phyloP scores from a whole-genome alignment of 2,888 invertebrate species.

The Mythimna loreyi region DNA sequence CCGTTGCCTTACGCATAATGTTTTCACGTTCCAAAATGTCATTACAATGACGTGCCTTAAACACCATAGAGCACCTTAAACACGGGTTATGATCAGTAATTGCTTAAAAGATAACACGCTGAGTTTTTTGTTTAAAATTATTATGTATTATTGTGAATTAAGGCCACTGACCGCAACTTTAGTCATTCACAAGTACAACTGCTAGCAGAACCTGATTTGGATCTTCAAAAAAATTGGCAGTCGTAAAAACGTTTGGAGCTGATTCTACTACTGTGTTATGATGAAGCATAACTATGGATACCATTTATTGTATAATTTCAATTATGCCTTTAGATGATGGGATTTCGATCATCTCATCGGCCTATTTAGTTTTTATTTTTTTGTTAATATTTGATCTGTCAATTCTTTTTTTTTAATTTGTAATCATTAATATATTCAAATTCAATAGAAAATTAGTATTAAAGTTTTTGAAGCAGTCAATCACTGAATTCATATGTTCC shows the following conservation, averaged over 20 bases:
- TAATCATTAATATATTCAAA: no score
- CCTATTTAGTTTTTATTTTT: neutral
- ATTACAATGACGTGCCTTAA: slow-evolving; percentile 71
- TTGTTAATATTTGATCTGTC: neutral
- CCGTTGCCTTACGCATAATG: slow-evolving; percentile 70
- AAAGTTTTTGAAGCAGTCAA: neutral
- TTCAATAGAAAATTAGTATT: fast-evolving
- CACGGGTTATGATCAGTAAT: slow-evolving; percentile 48
- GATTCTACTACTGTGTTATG: slow-evolving; percentile 25
- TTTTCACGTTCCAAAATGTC: slow-evolving; percentile 68
- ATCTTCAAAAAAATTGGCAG: slow-evolving; percentile 29
- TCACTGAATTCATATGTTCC: neutral
- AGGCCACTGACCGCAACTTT: slow-evolving; percentile 55
- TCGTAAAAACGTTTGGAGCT: slow-evolving; percentile 19
- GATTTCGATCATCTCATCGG: neutral
- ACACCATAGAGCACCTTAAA: slow-evolving; percentile 45
- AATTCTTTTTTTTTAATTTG: no score
- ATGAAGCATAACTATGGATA: slow-evolving; percentile 2
- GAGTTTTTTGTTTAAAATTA: slow-evolving; percentile 39
- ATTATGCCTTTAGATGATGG: neutral
- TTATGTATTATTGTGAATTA: slow-evolving; percentile 41
- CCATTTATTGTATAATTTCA: slow-evolving; percentile 5
- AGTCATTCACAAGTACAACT: slow-evolving; percentile 49
- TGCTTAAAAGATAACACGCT: slow-evolving; percentile 31
- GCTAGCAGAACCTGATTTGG: slow-evolving; percentile 34